Evolutionary conservation across 2,113 vertebrate species (phyloP).

Genomic region (Ranitomeya imitator): DNA sequence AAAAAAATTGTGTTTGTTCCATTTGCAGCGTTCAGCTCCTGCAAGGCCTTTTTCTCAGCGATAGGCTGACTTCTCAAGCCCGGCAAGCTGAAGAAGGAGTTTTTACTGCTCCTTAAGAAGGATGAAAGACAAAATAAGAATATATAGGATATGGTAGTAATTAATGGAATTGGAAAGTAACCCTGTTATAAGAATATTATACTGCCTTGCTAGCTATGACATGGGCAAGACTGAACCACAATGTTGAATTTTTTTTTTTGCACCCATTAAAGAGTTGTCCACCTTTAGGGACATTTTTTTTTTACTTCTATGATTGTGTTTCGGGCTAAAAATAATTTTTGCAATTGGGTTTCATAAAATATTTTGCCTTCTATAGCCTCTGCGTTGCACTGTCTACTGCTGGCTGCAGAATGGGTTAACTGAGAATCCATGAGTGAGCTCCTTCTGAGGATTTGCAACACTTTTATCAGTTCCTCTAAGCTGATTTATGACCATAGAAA

Average conservation of each 20-base stretch:
- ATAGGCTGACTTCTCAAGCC: constrained; percentile 62
- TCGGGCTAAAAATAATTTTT: too few species aligned
- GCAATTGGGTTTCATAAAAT: too few species aligned
- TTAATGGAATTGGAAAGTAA: background rate
- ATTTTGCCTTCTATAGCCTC: too few species aligned
- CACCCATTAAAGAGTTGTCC: background rate
- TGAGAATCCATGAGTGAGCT: too few species aligned
- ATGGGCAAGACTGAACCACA: background rate
- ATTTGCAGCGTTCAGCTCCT: constrained; percentile 68
- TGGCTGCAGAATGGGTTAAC: too few species aligned
- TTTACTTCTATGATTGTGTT: too few species aligned
- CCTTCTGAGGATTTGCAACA: too few species aligned
- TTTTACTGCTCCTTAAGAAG: background rate
- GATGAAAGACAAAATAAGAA: background rate
- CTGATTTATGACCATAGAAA: too few species aligned
- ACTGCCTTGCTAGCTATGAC: background rate
- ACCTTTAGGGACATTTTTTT: too few species aligned
- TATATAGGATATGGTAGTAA: background rate
- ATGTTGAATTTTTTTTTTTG: background rate
- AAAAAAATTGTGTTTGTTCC: constrained; percentile 85
- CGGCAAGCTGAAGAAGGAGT: constrained; percentile 30
- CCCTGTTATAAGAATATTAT: background rate
- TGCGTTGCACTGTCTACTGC: too few species aligned
- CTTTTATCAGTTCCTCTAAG: too few species aligned
- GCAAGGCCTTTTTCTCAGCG: constrained; percentile 61